These are phyloP conservation scores for Dione vanillae DNA, from an alignment of 2,888 invertebrate genomes.

Conservation along the genomic window DNA sequence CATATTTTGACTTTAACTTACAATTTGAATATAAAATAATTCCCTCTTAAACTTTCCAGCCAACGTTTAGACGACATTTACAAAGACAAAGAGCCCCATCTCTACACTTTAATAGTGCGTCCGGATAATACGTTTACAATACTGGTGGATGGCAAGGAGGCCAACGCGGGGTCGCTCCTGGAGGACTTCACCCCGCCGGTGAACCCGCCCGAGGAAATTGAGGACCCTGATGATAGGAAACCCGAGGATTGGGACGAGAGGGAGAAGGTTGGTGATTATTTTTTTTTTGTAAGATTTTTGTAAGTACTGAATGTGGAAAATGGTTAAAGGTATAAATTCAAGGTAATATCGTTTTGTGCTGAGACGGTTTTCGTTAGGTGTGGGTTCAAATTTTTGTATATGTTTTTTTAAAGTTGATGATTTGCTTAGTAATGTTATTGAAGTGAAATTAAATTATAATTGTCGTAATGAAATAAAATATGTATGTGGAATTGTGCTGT, in stretches of 20 bases:
- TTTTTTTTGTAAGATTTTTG: no score
- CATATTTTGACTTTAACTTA: no score
- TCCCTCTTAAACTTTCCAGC: slow-evolving; percentile 56
- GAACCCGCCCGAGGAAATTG: slow-evolving; percentile 97
- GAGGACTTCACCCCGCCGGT: slow-evolving; percentile 97
- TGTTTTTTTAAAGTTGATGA: no score
- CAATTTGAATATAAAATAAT: background rate
- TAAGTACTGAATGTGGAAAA: no score
- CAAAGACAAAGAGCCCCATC: slow-evolving; percentile 97
- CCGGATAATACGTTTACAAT: slow-evolving; percentile 98
- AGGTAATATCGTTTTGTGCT: no score
- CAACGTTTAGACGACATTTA: slow-evolving; percentile 93
- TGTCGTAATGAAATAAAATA: no score
- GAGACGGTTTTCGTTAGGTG: no score
- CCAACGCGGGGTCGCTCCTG: slow-evolving; percentile 93
- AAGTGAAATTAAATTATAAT: no score
- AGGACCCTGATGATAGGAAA: slow-evolving; percentile 93
- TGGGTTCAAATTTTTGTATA: no score
- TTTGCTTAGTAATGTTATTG: no score
- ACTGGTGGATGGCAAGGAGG: slow-evolving; percentile 91
- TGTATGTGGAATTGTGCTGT: no score
- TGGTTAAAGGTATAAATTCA: no score
- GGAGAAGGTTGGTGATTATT: slow-evolving; percentile 63
- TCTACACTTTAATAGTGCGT: slow-evolving; percentile 97
- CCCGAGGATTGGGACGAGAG: slow-evolving; percentile 99